phyloP scores from a whole-genome alignment of 2,113 vertebrate genomes.

The Ramphastos sulfuratus region DNA sequence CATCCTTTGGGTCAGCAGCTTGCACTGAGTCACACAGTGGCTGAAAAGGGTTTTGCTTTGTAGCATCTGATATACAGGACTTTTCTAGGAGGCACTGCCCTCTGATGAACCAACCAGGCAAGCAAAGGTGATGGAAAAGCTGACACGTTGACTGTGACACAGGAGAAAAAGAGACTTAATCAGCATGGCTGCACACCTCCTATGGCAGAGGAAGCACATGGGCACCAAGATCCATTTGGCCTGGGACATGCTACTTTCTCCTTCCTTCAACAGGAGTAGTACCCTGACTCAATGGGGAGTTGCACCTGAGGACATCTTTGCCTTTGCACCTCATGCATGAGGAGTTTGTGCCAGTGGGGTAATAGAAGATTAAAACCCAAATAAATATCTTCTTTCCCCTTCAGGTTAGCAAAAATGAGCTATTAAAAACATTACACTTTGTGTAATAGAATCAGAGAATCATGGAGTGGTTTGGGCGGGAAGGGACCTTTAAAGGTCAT shows the following conservation, averaged over 20 bases:
- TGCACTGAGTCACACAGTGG: accelerated
- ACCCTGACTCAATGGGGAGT: background rate
- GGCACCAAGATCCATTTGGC: background rate
- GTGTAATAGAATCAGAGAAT: background rate
- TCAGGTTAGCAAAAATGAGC: background rate
- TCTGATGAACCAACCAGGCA: background rate
- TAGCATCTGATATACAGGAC: background rate
- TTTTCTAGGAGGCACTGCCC: background rate
- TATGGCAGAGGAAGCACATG: background rate
- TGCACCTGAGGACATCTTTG: background rate
- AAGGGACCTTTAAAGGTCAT: background rate
- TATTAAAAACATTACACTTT: background rate
- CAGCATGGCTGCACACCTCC: background rate
- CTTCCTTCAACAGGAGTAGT: background rate
- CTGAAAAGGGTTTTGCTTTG: background rate
- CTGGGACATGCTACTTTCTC: accelerated
- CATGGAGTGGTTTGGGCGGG: background rate
- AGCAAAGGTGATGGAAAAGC: background rate
- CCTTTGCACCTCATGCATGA: background rate
- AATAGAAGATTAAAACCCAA: background rate
- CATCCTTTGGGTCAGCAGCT: background rate
- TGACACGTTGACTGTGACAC: accelerated
- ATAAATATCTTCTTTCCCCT: background rate
- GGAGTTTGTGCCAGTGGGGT: background rate
- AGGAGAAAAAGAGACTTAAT: background rate